Evolutionary conservation across 2,888 invertebrate species (phyloP).

Genomic region (Cheilosia soror): DNA sequence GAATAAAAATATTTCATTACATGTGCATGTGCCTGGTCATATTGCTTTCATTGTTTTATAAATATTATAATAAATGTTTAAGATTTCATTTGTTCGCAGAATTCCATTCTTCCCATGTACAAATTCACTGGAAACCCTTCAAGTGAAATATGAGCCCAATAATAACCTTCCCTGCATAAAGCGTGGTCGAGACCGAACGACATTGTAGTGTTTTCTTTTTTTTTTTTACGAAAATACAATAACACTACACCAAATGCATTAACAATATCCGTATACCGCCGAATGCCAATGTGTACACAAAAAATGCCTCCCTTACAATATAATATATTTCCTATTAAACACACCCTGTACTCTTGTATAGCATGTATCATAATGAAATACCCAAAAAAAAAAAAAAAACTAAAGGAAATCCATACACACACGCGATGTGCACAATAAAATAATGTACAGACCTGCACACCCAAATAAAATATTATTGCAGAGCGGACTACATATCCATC

Average conservation of each 20-base stretch:
- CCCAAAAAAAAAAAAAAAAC: conserved; percentile 22
- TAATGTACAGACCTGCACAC: conserved; percentile 48
- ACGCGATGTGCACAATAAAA: conserved; percentile 55
- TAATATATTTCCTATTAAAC: conserved; percentile 40
- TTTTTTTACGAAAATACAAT: conserved; percentile 40
- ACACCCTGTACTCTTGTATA: conserved; percentile 33
- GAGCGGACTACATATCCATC: conserved; percentile 22
- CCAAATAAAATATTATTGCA: conserved; percentile 59
- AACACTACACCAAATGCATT: conserved; percentile 54
- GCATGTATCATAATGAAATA: conserved; percentile 26
- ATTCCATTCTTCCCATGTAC: conserved; percentile 50
- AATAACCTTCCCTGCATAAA: conserved; percentile 77
- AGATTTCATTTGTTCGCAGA: conserved; percentile 39
- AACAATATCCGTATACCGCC: conserved; percentile 32
- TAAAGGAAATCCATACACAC: conserved; percentile 30
- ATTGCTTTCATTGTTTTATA: conserved; percentile 22
- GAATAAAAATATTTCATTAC: background rate
- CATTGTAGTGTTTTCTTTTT: conserved; percentile 50
- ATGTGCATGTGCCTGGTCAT: background rate
- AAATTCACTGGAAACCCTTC: conserved; percentile 82
- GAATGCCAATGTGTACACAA: conserved; percentile 38
- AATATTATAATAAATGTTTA: conserved; percentile 41
- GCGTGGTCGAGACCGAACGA: conserved; percentile 20
- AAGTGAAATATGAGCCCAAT: conserved; percentile 83
- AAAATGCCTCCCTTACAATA: conserved; percentile 30